phyloP scores from a whole-genome alignment of 2,797 vertebrate genomes.

The Typhlichthys eigenmanni region DNA sequence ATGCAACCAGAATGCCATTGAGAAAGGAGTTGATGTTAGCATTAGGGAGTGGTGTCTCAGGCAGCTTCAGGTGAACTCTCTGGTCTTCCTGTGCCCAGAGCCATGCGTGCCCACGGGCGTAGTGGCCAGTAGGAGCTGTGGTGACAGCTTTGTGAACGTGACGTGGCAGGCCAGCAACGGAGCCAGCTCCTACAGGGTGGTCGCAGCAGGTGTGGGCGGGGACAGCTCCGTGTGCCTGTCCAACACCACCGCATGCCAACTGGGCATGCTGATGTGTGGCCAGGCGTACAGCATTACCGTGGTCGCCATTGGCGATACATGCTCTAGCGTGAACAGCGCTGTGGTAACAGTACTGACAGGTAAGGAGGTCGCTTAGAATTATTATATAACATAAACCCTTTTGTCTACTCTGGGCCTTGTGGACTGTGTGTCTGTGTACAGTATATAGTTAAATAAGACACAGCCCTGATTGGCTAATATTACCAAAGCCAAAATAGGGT shows the following conservation, averaged over 20 bases:
- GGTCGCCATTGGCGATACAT: conserved; percentile 55
- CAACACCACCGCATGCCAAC: conserved; percentile 60
- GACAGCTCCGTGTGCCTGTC: conserved; percentile 45
- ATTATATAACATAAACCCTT: too few species aligned
- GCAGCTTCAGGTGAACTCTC: conserved; percentile 10
- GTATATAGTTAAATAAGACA: too few species aligned
- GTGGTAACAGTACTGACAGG: conserved; percentile 56
- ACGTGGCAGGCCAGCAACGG: conserved; percentile 70
- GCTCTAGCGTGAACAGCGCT: conserved; percentile 65
- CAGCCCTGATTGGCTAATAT: too few species aligned
- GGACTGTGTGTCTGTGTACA: too few species aligned
- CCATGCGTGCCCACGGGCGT: conserved; percentile 76
- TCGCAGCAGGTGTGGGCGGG: conserved; percentile 40
- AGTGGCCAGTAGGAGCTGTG: conserved; percentile 54
- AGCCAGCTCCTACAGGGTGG: conserved; percentile 54
- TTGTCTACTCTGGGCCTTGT: too few species aligned
- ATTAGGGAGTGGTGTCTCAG: background rate
- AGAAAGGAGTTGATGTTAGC: background rate
- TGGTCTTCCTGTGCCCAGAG: conserved; percentile 47
- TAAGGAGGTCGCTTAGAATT: conserved; percentile 22
- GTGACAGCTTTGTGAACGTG: conserved; percentile 51
- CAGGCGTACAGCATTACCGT: conserved; percentile 70
- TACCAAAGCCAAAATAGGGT: background rate
- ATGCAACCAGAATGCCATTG: too few species aligned
- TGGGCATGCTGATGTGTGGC: conserved; percentile 67